Evolutionary conservation across 2,797 vertebrate genomes (phyloP).

Genomic region (Galago senegalensis): DNA sequence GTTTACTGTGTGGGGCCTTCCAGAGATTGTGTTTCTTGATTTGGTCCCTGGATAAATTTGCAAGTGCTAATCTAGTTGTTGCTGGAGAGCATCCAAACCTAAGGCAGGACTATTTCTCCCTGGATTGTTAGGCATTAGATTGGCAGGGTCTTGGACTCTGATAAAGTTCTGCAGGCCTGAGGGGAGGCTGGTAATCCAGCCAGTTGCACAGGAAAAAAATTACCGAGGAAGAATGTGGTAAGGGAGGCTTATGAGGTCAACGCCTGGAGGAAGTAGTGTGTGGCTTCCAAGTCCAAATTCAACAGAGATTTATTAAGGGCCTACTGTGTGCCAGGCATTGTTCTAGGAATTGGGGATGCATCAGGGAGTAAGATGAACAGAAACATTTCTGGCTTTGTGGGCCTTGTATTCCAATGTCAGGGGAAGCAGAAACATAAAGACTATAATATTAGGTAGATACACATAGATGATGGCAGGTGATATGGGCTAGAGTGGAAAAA

Average conservation of each 20-base stretch:
- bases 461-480: neutral
- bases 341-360: neutral
- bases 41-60: constrained; percentile 72
- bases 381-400: neutral
- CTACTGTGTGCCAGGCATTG: neutral
- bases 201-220: neutral
- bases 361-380: neutral
- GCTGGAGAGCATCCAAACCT: constrained; percentile 54
- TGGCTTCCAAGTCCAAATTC: neutral
- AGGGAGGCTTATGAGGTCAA: neutral
- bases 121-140: constrained; percentile 61
- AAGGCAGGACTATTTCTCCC: constrained; percentile 13
- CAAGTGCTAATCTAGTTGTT: constrained; percentile 66
- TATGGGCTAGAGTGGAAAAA: neutral
- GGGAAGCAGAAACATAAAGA: neutral
- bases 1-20: constrained; percentile 49
- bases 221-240: neutral
- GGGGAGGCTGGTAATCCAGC: neutral
- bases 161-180: neutral
- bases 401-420: neutral
- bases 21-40: constrained; percentile 51
- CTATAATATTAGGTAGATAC: neutral
- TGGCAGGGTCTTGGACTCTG: constrained; percentile 59
- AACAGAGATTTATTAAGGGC: neutral
- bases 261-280: neutral